These are phyloP conservation scores for Trichogramma evanescens DNA, from an alignment of 2,888 invertebrate genomes.

Conservation along the genomic window DNA sequence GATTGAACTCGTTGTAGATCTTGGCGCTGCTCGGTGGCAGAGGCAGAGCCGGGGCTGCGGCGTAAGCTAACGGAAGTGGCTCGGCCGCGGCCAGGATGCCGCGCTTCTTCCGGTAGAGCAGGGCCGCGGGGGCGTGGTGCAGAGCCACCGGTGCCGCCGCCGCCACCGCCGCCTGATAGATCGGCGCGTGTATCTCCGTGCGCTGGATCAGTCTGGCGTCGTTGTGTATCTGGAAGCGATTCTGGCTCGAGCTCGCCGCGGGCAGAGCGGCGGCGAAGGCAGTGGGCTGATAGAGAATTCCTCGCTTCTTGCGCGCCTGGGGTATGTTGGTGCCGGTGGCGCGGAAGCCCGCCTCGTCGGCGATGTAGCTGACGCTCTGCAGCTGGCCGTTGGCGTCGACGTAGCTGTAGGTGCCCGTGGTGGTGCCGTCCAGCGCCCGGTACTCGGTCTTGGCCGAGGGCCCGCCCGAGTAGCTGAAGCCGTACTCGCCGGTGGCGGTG, in stretches of 20 bases:
- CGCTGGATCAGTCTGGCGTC: conserved; percentile 9
- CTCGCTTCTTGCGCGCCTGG: background rate
- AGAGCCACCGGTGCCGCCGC: conserved; percentile 15
- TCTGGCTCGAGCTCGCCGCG: conserved; percentile 28
- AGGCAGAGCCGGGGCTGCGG: conserved; percentile 12
- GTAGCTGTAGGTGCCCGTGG: conserved; percentile 62
- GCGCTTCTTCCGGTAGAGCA: conserved; percentile 11
- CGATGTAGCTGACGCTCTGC: conserved; percentile 59
- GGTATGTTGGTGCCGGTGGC: conserved; percentile 30
- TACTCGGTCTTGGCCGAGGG: conserved; percentile 60
- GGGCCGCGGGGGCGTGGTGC: background rate
- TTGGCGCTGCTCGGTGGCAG: conserved; percentile 19
- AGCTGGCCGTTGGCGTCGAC: conserved; percentile 60
- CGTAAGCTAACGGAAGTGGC: conserved; percentile 4
- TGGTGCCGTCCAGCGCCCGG: conserved; percentile 56
- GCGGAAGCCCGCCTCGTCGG: conserved; percentile 61
- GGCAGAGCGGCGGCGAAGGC: conserved; percentile 10
- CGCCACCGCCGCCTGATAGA: conserved; percentile 4
- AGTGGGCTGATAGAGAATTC: background rate
- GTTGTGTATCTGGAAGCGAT: conserved; percentile 27
- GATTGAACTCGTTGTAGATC: background rate
- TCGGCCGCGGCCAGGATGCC: background rate
- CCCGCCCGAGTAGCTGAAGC: conserved; percentile 59
- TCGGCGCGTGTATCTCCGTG: background rate
- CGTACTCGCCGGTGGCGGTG: conserved; percentile 50